Conservation (phyloP, 2,888 invertebrate species). For the Cyclophora punctaria region DNA sequence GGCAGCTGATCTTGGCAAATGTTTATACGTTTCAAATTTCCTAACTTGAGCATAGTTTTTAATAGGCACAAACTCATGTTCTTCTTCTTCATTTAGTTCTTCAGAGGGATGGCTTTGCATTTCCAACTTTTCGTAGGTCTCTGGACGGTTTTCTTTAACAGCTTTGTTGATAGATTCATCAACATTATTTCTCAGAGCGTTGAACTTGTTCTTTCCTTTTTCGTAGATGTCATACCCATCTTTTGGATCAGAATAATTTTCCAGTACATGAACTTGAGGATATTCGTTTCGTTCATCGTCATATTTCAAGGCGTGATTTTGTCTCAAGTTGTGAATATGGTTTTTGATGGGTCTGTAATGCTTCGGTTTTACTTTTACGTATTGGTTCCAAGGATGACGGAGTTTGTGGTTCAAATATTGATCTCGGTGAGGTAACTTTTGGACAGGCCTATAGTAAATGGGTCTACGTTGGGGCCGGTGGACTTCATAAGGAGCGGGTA, state of each 20-base stretch:
- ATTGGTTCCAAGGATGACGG: conserved; percentile 61
- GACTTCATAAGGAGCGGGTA: conserved; percentile 50
- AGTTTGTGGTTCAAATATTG: conserved; percentile 51
- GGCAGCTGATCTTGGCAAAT: conserved; percentile 76
- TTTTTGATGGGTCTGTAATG: conserved; percentile 61
- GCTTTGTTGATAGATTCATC: conserved; percentile 57
- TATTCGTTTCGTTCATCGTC: conserved; percentile 65
- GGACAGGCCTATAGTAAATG: conserved; percentile 45
- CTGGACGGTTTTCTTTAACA: conserved; percentile 40
- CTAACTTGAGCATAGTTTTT: conserved; percentile 81
- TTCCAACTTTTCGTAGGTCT: conserved; percentile 41
- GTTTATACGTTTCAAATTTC: conserved; percentile 76
- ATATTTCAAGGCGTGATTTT: conserved; percentile 60
- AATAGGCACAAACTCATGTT: conserved; percentile 76
- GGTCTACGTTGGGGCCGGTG: conserved; percentile 55
- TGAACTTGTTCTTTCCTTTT: conserved; percentile 59
- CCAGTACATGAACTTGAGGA: conserved; percentile 46
- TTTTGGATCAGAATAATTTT: conserved; percentile 45
- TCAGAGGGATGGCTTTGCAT: conserved; percentile 35
- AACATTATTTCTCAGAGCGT: conserved; percentile 49
- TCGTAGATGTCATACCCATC: conserved; percentile 75
- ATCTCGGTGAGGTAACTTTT: conserved; percentile 34
- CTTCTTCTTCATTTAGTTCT: conserved; percentile 30
- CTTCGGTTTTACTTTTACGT: conserved; percentile 56
- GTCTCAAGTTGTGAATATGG: conserved; percentile 52